Base-by-base conservation (phyloP, 1,140 invertebrate species). In the Halesus radiatus region DNA sequence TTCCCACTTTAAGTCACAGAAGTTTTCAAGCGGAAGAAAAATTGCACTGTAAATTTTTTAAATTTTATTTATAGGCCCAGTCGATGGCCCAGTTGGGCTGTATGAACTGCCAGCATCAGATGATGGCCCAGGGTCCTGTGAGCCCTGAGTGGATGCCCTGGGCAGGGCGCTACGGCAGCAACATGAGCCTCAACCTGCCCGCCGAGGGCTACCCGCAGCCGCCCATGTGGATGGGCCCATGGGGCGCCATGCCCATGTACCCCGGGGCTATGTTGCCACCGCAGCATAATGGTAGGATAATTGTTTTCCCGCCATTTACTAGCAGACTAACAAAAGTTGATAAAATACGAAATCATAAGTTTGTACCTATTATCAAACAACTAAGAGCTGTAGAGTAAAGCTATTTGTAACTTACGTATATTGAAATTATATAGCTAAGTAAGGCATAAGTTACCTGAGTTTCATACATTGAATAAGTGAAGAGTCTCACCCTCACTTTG, bases 41-140 rank as follows among this genome's bases (percentile, higher is more conserved):
- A 37, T 56, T 5, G 16, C 53, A 6, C 53, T 56, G n/a, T 62
- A 3, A 18, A 62, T 3, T 3, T 62, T 20, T 23, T 26, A 4
- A 64, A 29, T 64, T 13, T 8, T 23, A 26, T 64, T 23, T 86
- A 85, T 84, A 94, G 93, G 92, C 93, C 0, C 93, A 94, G 84
- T 94, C 93, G 0, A 91, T 94, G 90, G 93, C 93, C 0, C 93
- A 94, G 23, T 85, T 94, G 2, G 88, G 85, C 81, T 93, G 90
- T 85, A 89, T 88, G 80, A 90, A 87, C 85, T 92, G 92, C 52
- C 89, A 89, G 32, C 89, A 89, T 68, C 91, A 91, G 81, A 85
- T 85, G 13, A 84, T 85, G 76, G 80, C 86, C 26, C 85, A 84
- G 45, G 70, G 50, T 18, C 68, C 37, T 18, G n/a, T n/a, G 10